A percentile compares a stretch with the other conserved stretches of the same genome.
phyloP scores from a whole-genome alignment of 2,797 vertebrate genomes.

The Euthynnus affinis region DNA sequence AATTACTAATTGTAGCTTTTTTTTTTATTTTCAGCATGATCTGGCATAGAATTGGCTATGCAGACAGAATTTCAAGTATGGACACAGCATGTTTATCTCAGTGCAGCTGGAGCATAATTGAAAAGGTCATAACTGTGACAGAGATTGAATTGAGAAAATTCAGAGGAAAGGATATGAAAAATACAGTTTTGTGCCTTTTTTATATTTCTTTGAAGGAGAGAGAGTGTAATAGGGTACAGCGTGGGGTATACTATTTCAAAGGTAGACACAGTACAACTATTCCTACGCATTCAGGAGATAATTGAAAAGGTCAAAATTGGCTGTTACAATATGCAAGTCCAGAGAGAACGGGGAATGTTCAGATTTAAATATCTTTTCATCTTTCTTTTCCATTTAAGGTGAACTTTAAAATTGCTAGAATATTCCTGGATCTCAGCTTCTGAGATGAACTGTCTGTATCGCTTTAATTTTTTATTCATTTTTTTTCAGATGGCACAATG shows the following conservation, averaged over 20 bases:
- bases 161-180: slow-evolving; percentile 32
- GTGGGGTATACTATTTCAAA: slow-evolving; percentile 27
- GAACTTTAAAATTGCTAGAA: slow-evolving; percentile 19
- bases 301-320: slow-evolving; percentile 38
- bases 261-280: slow-evolving; percentile 8
- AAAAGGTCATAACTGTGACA: slow-evolving; percentile 60
- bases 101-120: slow-evolving; percentile 48
- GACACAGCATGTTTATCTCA: slow-evolving; percentile 20
- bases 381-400: slow-evolving; percentile 11
- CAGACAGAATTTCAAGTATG: slow-evolving; percentile 49
- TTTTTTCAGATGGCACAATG: slow-evolving; percentile 1
- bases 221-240: slow-evolving; percentile 4
- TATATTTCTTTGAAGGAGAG: slow-evolving; percentile 22
- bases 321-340: background rate
- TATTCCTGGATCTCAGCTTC: slow-evolving; percentile 13
- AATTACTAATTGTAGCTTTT: slow-evolving; percentile 22
- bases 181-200: slow-evolving; percentile 34
- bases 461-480: slow-evolving; percentile 9
- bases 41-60: slow-evolving; percentile 10
- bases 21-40: slow-evolving; percentile 29
- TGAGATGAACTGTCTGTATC: background rate
- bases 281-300: slow-evolving; percentile 20
- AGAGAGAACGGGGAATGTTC: background rate
- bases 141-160: slow-evolving; percentile 50
- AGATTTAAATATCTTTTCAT: slow-evolving; percentile 26